phyloP scores from a whole-genome alignment of 2,888 invertebrate species.

The Strigamia crassipes region DNA sequence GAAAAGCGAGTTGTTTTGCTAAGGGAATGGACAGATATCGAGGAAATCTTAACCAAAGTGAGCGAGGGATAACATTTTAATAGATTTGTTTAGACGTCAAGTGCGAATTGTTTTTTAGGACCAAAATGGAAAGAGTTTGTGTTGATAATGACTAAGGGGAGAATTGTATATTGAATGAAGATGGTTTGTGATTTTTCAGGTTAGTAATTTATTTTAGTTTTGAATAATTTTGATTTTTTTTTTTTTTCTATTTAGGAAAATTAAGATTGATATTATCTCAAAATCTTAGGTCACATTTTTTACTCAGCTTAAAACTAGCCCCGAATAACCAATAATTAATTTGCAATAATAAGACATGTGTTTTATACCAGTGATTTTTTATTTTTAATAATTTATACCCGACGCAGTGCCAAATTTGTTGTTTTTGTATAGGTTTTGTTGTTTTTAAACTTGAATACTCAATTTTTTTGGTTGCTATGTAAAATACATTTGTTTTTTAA shows the following conservation, averaged over 20 bases:
- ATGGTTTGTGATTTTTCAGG: conserved; percentile 9
- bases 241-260: background rate
- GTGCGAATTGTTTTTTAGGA: background rate
- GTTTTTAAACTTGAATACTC: background rate
- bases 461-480: background rate
- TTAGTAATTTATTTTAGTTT: background rate
- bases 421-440: background rate
- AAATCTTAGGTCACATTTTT: background rate
- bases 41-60: background rate
- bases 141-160: no score
- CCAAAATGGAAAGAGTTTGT: background rate
- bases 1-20: conserved; percentile 16
- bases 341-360: background rate
- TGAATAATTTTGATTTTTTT: background rate
- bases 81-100: no score
- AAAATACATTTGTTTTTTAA: no score
- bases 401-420: conserved; percentile 1
- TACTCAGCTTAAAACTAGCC: background rate
- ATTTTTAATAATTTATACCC: background rate
- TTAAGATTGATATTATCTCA: background rate
- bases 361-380: background rate
- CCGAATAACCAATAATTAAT: background rate
- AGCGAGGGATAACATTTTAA: no score
- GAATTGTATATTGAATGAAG: background rate
- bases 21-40: background rate